Conservation (phyloP, 2,113 vertebrate species). For the Oceanodroma tethys region DNA sequence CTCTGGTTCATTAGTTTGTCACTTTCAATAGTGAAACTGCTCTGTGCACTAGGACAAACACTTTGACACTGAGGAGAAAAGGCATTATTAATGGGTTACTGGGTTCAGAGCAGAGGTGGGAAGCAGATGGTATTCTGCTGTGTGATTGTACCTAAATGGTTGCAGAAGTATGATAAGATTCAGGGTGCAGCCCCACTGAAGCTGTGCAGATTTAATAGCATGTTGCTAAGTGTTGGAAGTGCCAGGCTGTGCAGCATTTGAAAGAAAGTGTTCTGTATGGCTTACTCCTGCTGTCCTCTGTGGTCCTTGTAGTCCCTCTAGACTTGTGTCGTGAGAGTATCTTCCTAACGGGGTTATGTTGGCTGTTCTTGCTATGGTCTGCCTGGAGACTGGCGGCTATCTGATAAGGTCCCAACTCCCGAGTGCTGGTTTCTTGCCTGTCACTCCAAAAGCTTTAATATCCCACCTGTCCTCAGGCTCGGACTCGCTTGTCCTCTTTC, state of each 20-base stretch:
- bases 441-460: background rate
- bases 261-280: background rate
- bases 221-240: background rate
- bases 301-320: background rate
- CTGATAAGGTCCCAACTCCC: background rate
- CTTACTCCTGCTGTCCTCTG: accelerated
- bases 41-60: background rate
- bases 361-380: background rate
- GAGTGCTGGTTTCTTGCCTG: background rate
- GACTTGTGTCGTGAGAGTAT: background rate
- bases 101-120: background rate
- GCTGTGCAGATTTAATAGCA: background rate
- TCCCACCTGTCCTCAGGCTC: background rate
- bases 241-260: background rate
- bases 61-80: background rate
- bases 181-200: background rate
- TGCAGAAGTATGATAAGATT: background rate
- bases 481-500: background rate
- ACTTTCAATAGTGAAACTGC: background rate
- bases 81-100: background rate
- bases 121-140: background rate
- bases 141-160: background rate
- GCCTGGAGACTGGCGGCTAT: background rate
- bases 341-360: background rate
- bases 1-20: background rate